Evolutionary conservation across 2,113 vertebrate species (phyloP), one percentile per base, ranked within the genome.

Genomic region (Dromiciops gliroides): DNA sequence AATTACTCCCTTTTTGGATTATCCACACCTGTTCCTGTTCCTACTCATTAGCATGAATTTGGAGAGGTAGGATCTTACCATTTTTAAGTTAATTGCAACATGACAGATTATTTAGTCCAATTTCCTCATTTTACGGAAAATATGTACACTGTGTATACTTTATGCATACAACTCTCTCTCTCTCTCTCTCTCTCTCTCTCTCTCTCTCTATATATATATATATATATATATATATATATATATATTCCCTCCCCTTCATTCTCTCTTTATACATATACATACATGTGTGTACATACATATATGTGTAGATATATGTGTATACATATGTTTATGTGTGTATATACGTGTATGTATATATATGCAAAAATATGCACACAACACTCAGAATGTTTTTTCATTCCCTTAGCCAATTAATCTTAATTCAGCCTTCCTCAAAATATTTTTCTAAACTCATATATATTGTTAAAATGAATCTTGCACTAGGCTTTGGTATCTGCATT

Each of bases 361-460:
- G 37, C 50, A 92, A 50, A 92, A 37, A 44, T 89, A 83, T 22
- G 8, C 1, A 44, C 5, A 91, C 2, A 31, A 92, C 31, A n/a
- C 95, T 92, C 50, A 44, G n/a, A 94, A 0, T 92, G 91, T 93
- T 97, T 44, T 97, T 56, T 60, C 89, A 89, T 92, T 96, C 90
- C 24, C 60, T 37, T 47, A 92, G 83, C 24, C 75, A 48, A 90
- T 93, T 96, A 97, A 96, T 88, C 93, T 96, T 75, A 1, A 48
- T 96, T 92, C 48, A 31, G 31, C 52, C 67, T 91, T 75, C 90
- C 96, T 95, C 95, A 97, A 97, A 97, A 96, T 47, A 67, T 19
- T 94, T 94, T 97, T 91, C 93, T 95, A 96, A 97, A 94, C 94
- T 96, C 95, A 95, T 90, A 94, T 89, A 97, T 90, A 92, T 93